Base-by-base conservation (phyloP, 1,140 invertebrate species). In the Caenorhabditis tropicalis region DNA sequence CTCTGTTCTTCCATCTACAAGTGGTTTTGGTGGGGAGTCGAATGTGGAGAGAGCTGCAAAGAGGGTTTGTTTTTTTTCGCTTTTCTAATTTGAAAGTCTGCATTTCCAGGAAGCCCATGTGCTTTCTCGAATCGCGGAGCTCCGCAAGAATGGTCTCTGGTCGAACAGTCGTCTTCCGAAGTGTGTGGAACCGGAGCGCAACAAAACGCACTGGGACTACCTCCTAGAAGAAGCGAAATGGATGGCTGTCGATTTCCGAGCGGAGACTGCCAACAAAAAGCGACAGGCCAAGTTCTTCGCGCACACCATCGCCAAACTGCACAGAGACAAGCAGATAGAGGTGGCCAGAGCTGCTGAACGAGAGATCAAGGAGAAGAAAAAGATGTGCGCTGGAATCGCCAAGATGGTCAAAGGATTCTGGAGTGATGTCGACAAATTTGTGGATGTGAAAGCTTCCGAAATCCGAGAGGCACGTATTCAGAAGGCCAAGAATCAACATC, bases 221-320 rank as follows among this genome's bases (percentile, higher is more conserved):
- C 93, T 99, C 70, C 92, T 99, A 12, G 98, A 99, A 92, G 98
- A 99, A 92, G 98, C 99, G 96, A 94, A 95, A 29, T 99, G 98
- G 98, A 93, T 99, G 79, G 95, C 96, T 48, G 95, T 96, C 49
- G 97, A 99, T 92, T 99, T 99, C 93, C 95, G 95, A 39, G 95
- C 98, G 91, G 97, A 99, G 92, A 93, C 96, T 70, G 98, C 98
- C 91, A 98, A 96, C 96, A 99, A 99, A 90, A 97, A 96, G 92
- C 94, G 95, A 65, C 95, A 95, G 10, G 96, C 96, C 0, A 96
- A 96, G 92, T 98, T 98, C 92, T 94, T 95, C 88, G 81, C 85
- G 15, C 21, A 19, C 6, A n/a, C 79, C 0, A 65, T 65, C 31
- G 58, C 58, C 0, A 81, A 81, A 36, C 49, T 19, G 15, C 21